Evolutionary conservation across 2,888 invertebrate genomes (phyloP).

Genomic region (Microchrysa polita): DNA sequence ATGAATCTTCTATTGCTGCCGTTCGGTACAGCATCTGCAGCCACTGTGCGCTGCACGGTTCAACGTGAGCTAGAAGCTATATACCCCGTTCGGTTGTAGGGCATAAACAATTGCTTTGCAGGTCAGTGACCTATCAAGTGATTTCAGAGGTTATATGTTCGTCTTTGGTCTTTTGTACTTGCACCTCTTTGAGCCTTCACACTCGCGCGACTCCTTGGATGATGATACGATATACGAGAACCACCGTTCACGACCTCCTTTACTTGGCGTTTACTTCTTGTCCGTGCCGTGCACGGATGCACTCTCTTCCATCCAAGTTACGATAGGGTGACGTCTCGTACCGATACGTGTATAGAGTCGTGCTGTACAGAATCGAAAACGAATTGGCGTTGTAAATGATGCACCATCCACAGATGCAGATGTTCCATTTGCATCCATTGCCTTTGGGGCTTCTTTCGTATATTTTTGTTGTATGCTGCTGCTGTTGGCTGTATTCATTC

Average conservation of each 20-base stretch:
- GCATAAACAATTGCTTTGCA: constrained; percentile 46
- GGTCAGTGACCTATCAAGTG: constrained; percentile 49
- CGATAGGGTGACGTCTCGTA: constrained; percentile 22
- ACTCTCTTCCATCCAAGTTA: no score
- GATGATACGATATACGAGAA: no score
- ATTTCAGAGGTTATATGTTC: constrained; percentile 40
- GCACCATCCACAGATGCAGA: constrained; percentile 34
- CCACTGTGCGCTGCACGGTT: constrained; percentile 37
- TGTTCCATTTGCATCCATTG: constrained; percentile 35
- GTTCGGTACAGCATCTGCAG: no score
- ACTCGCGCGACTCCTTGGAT: constrained; percentile 15
- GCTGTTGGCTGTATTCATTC: neutral
- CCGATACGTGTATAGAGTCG: neutral
- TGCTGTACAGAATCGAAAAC: no score
- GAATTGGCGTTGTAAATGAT: no score
- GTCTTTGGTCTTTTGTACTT: constrained; percentile 30
- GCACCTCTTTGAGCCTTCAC: constrained; percentile 36
- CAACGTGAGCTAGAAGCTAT: neutral
- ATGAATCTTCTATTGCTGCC: constrained; percentile 35
- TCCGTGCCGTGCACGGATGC: neutral
- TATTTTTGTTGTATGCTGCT: no score
- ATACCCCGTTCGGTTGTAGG: constrained; percentile 42
- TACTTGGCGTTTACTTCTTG: constrained; percentile 9
- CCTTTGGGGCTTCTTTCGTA: neutral
- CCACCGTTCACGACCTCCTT: constrained; percentile 4